A percentile compares a stretch with the other conserved stretches of the same genome.
Evolutionary conservation across 37 sponge, comb jelly and placozoan genomes (phyloP).

Genomic region (Amphimedon queenslandica): DNA sequence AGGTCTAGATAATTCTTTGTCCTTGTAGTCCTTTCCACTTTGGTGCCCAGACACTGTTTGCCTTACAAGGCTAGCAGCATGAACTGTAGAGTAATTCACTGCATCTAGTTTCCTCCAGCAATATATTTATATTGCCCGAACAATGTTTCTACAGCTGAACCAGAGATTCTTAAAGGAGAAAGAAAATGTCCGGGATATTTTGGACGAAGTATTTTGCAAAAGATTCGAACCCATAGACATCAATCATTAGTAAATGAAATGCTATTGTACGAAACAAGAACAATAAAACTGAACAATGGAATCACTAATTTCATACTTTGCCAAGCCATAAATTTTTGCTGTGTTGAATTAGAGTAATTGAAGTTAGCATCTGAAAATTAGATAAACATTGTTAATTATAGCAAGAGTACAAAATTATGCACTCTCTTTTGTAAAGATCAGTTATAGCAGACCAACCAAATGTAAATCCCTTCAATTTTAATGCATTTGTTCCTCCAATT

Average conservation of each 20-base stretch:
- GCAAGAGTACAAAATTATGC: not conserved
- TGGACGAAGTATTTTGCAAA: conserved; percentile 1
- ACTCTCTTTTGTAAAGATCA: not conserved
- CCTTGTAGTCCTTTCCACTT: conserved; percentile 32
- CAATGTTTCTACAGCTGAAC: conserved; percentile 31
- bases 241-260: conserved; percentile 17
- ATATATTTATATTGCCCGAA: conserved; percentile 15
- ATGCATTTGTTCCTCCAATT: conserved; percentile 17
- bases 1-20: conserved; percentile 6
- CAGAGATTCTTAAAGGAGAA: conserved; percentile 9
- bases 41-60: conserved; percentile 18
- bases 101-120: not conserved
- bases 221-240: conserved; percentile 13
- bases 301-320: conserved; percentile 18
- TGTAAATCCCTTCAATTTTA: not conserved
- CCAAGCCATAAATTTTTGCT: conserved; percentile 17
- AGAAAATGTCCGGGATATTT: conserved; percentile 12
- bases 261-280: not conserved
- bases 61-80: not conserved
- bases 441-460: conserved; percentile 36
- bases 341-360: not conserved
- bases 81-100: conserved; percentile 17
- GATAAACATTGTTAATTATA: not conserved
- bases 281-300: not conserved
- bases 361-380: not conserved